Conservation (phyloP, 1,140 invertebrate genomes). For the Campodea augens region DNA sequence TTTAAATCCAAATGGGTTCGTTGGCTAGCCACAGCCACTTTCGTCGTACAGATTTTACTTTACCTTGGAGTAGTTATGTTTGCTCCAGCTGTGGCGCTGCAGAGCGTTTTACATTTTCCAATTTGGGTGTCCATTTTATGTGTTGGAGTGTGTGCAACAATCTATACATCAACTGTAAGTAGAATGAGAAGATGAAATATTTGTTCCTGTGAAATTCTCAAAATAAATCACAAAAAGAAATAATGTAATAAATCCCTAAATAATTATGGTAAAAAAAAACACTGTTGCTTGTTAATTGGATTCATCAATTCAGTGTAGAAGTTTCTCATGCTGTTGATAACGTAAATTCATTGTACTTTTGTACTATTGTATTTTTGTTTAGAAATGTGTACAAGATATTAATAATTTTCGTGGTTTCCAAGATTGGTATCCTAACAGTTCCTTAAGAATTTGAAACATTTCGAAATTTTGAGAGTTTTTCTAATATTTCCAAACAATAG, state of each 20-base stretch:
- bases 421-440: too few species aligned
- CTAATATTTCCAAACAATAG: too few species aligned
- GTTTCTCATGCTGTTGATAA: background rate
- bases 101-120: slow-evolving; percentile 12
- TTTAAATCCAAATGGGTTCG: slow-evolving; percentile 12
- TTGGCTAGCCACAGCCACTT: slow-evolving; percentile 10
- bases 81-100: slow-evolving; percentile 10
- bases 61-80: slow-evolving; percentile 10
- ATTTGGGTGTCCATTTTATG: slow-evolving; percentile 12
- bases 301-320: background rate
- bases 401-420: too few species aligned
- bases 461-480: too few species aligned
- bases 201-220: background rate
- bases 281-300: background rate
- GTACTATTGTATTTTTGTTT: too few species aligned
- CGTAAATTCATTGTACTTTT: background rate
- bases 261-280: background rate
- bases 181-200: too few species aligned
- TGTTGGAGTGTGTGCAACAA: slow-evolving; percentile 12
- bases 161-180: slow-evolving; percentile 16
- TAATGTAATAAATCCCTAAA: background rate
- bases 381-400: too few species aligned
- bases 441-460: too few species aligned
- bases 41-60: slow-evolving; percentile 10
- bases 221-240: background rate